These are phyloP conservation scores for Hepsetus odoe DNA, from an alignment of 2,113 vertebrate species.

Conservation along the genomic window DNA sequence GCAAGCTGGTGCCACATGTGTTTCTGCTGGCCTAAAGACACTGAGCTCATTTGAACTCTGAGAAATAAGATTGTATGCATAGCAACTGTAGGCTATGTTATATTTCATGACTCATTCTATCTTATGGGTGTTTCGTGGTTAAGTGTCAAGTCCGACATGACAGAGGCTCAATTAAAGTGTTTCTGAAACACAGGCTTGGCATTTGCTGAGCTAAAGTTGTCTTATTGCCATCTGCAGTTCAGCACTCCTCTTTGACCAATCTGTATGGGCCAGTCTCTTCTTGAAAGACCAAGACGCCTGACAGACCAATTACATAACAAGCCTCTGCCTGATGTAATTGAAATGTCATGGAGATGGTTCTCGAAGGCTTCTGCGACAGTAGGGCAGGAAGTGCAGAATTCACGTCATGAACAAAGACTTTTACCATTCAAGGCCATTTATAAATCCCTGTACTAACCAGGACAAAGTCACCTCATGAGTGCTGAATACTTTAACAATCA, in stretches of 20 bases:
- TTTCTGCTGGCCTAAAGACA: not conserved
- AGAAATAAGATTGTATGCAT: not conserved
- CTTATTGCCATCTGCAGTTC: conserved; percentile 15
- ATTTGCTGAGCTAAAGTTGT: not conserved
- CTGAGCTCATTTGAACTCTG: not conserved
- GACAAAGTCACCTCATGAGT: not conserved
- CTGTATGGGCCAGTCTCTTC: conserved; percentile 25
- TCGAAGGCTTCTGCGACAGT: conserved; percentile 27
- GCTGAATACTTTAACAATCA: not conserved
- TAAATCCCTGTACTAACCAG: not conserved
- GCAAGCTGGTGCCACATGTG: not conserved
- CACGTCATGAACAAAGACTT: not conserved
- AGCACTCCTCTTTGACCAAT: conserved; percentile 1
- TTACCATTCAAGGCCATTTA: not conserved
- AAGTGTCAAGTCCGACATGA: not conserved
- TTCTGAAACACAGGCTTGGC: not conserved
- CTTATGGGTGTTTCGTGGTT: not conserved
- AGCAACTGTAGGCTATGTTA: not conserved
- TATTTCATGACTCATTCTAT: not conserved
- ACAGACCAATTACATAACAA: conserved; percentile 46
- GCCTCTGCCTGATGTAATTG: conserved; percentile 14
- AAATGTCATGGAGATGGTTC: conserved; percentile 19
- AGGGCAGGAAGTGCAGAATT: conserved; percentile 1
- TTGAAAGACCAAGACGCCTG: conserved; percentile 11
- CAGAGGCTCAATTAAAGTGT: not conserved